These are phyloP conservation scores for Hymenopus coronatus DNA, from an alignment of 2,888 invertebrate species.

Conservation along the genomic window DNA sequence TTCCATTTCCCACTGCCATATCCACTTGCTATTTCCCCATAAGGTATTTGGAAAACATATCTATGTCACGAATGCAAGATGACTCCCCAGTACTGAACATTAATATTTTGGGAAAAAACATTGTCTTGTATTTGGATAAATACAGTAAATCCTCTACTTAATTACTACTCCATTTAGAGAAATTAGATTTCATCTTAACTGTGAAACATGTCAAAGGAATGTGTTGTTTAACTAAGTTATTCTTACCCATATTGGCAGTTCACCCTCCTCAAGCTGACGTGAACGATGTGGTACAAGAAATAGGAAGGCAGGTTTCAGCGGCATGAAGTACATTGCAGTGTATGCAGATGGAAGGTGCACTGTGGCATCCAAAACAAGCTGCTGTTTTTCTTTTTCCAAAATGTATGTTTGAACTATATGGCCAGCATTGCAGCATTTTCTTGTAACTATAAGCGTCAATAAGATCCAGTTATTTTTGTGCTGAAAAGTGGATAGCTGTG, in stretches of 20 bases:
- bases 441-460: not conserved
- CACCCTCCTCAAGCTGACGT: conserved; percentile 2
- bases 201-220: no score
- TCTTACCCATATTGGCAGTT: not conserved
- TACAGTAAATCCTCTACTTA: no score
- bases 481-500: not conserved
- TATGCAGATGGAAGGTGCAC: not conserved
- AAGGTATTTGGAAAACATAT: no score
- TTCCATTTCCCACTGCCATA: no score
- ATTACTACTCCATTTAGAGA: no score
- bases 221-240: no score
- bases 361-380: not conserved
- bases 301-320: not conserved
- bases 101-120: no score
- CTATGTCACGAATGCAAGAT: no score
- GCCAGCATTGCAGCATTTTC: not conserved
- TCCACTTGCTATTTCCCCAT: no score
- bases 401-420: not conserved
- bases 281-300: conserved; percentile 16
- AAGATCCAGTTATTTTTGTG: not conserved
- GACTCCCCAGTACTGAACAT: no score
- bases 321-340: not conserved
- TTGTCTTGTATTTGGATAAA: no score
- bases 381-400: not conserved
- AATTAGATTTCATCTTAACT: no score